Evolutionary conservation across 2,797 vertebrate species (phyloP).

Genomic region (Siniperca undulata): DNA sequence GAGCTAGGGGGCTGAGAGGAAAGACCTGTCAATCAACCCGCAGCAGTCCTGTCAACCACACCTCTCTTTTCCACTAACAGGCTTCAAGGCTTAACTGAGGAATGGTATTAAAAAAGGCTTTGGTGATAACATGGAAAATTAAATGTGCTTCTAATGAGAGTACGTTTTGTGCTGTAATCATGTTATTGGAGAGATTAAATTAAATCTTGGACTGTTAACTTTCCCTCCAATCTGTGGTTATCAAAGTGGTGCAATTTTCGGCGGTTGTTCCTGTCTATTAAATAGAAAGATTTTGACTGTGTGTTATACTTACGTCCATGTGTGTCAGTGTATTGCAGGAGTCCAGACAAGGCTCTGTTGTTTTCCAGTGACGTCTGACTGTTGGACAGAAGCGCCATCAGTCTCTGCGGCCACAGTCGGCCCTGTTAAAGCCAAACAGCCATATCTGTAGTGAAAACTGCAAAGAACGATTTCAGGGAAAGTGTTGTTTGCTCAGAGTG

Average conservation of each 20-base stretch:
- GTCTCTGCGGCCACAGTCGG: constrained; percentile 22
- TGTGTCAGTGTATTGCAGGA: constrained; percentile 28
- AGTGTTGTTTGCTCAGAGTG: background rate
- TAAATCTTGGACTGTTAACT: constrained; percentile 46
- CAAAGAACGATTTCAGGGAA: constrained; percentile 3
- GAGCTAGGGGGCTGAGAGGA: constrained; percentile 37
- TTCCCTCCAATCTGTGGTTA: constrained; percentile 59
- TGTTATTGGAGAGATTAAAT: constrained; percentile 67
- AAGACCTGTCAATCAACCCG: constrained; percentile 67
- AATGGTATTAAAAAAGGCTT: constrained; percentile 50
- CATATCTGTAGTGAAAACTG: constrained; percentile 22
- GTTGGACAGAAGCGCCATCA: constrained; percentile 39
- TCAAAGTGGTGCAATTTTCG: constrained; percentile 53
- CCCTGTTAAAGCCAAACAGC: constrained; percentile 23
- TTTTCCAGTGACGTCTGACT: constrained; percentile 64
- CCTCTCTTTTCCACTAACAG: constrained; percentile 32
- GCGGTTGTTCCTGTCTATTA: constrained; percentile 49
- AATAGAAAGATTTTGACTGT: constrained; percentile 29
- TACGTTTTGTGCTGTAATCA: constrained; percentile 51
- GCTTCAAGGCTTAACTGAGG: constrained; percentile 33
- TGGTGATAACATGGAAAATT: constrained; percentile 65
- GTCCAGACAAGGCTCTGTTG: constrained; percentile 46
- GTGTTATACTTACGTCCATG: background rate
- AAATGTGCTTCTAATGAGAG: constrained; percentile 53
- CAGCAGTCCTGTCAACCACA: constrained; percentile 17